These are phyloP conservation scores for Synanthedon tipuliformis DNA, from an alignment of 2,888 invertebrate genomes.

Conservation along the genomic window DNA sequence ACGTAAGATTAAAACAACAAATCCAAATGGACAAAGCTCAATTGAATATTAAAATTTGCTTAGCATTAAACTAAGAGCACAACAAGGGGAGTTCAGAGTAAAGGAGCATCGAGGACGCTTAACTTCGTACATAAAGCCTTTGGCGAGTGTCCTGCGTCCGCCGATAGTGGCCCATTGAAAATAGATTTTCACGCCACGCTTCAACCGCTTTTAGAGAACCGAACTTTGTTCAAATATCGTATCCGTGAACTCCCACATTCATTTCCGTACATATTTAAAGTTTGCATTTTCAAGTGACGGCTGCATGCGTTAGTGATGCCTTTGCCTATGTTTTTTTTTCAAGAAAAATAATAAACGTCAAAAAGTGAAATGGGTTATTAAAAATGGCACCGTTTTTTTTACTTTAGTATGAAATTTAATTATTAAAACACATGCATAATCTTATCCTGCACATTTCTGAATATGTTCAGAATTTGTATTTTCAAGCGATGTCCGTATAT, in stretches of 20 bases:
- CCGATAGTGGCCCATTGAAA: constrained; percentile 69
- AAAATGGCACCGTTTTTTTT: too few relatives aligned
- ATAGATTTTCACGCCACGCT: constrained; percentile 67
- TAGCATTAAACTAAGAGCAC: constrained; percentile 49
- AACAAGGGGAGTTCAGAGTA: constrained; percentile 44
- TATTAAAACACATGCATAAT: too few relatives aligned
- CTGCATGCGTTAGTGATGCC: neutral
- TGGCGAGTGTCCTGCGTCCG: constrained; percentile 49
- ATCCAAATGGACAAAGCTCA: constrained; percentile 37
- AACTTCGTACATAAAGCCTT: constrained; percentile 61
- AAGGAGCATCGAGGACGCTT: constrained; percentile 47
- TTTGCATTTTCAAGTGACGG: neutral
- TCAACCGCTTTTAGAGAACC: constrained; percentile 37
- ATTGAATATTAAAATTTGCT: constrained; percentile 69
- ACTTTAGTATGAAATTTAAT: too few relatives aligned
- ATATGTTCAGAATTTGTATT: too few relatives aligned
- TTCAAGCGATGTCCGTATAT: too few relatives aligned
- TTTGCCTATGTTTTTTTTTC: constrained; percentile 1
- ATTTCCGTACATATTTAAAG: constrained; percentile 12
- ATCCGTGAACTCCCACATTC: constrained; percentile 11
- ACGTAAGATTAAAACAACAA: constrained; percentile 7
- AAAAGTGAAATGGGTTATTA: neutral
- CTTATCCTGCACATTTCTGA: too few relatives aligned
- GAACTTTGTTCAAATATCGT: constrained; percentile 55
- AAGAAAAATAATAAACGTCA: neutral